Base-by-base conservation (phyloP, 2,888 invertebrate genomes). In the Luffia ferchaultella region DNA sequence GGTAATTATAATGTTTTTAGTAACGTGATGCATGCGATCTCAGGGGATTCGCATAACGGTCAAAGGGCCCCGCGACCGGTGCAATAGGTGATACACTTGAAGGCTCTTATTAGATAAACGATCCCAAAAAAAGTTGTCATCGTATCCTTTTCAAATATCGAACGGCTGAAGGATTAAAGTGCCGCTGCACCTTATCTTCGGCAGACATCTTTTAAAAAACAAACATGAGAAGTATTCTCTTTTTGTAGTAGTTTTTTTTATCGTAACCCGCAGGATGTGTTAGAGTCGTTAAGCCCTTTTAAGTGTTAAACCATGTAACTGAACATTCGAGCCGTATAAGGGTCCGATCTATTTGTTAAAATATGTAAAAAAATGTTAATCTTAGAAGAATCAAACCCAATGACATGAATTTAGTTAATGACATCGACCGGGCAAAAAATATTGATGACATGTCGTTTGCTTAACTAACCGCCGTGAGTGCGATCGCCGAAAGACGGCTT, bases 301-400 rank as follows among this genome's bases (percentile, higher is more conserved):
- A 83, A 83, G 82, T 83, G 82, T 83, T 83, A 82, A 83, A 83
- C 80, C 82, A 76, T 83, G 82, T 83, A 83, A 82, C 82, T 76
- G 80, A 82, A 83, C 82, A 83, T 82, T 80, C 72, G 78, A 76
- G 42, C 64, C 76, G 76, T 76, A 73, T 71, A 76, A 79, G 78
- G 78, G 76, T 70, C 76, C 73, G 75, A 77, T 80, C 82, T 83
- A 83, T 83, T 82, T 83, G 82, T 82, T 80, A 75, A 77, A 76
- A 76, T 42, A 75, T 72, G 71, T 76, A 76, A 78, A 79, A 77
- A 79, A 75, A 57, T 52, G 67, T 73, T 80, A 80, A 82, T 80
- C 78, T 79, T 70, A 72, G 76, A 76, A 78, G 76, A 80, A 82
- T 79, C 79, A 73, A 73, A 74, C 72, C 77, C 71, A 78, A 70